Evolutionary conservation across 2,888 invertebrate genomes (phyloP).

Genomic region (Leucania comma): DNA sequence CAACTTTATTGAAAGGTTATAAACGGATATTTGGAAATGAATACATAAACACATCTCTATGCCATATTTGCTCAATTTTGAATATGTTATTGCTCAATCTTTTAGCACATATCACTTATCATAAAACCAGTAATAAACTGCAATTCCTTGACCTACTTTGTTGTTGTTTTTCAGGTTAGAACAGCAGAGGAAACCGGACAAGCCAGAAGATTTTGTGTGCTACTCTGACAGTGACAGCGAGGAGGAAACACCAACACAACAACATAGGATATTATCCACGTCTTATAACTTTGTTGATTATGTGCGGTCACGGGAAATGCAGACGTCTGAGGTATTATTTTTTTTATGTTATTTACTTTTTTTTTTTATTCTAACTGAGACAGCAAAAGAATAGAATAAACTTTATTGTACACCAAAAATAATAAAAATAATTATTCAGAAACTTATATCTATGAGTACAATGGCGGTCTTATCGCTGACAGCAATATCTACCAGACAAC

Average conservation of each 20-base stretch:
- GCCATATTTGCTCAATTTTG: not conserved
- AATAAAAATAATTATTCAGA: too few relatives aligned
- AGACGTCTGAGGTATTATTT: conserved; percentile 91
- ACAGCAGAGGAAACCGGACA: conserved; percentile 95
- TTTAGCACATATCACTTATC: not conserved
- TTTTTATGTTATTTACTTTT: not conserved
- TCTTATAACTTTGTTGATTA: conserved; percentile 97
- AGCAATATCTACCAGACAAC: too few relatives aligned
- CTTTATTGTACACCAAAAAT: too few relatives aligned
- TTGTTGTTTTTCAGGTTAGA: conserved; percentile 88
- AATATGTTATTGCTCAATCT: not conserved
- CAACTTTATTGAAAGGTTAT: not conserved
- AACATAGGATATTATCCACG: conserved; percentile 93
- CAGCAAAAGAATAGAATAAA: too few relatives aligned
- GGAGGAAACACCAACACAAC: conserved; percentile 94
- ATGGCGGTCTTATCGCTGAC: too few relatives aligned
- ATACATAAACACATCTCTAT: not conserved
- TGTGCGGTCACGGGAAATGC: conserved; percentile 94
- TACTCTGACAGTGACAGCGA: conserved; percentile 97
- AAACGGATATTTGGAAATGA: not conserved
- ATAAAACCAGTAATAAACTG: not conserved
- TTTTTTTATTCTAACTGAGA: not conserved
- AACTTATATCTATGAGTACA: too few relatives aligned
- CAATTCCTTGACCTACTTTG: conserved; percentile 35
- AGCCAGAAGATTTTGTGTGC: conserved; percentile 97